Conservation (phyloP, 2,888 invertebrate genomes). For the Orchestes rusci region DNA sequence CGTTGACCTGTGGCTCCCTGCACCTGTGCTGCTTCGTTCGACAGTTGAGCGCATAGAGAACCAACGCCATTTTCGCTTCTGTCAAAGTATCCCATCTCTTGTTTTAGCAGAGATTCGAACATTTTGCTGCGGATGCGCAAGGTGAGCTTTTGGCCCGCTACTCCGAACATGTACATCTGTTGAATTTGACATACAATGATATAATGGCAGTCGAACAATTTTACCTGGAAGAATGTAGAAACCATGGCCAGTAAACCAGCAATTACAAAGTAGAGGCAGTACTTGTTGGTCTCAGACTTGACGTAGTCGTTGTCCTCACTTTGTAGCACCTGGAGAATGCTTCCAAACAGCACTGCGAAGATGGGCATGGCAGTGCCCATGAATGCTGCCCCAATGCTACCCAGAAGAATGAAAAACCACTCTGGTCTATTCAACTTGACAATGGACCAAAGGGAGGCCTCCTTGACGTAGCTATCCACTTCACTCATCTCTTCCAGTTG, state of each 20-base stretch:
- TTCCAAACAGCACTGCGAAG: conserved; percentile 66
- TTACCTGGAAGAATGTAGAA: conserved; percentile 61
- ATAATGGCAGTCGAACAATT: too few relatives aligned
- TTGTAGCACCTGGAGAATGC: conserved; percentile 53
- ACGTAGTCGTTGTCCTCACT: conserved; percentile 47
- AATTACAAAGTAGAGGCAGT: conserved; percentile 58
- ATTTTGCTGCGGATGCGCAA: conserved; percentile 59
- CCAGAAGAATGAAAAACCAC: conserved; percentile 57
- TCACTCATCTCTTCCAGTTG: conserved; percentile 17
- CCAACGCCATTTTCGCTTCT: conserved; percentile 66
- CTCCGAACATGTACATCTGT: conserved; percentile 53
- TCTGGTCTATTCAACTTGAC: conserved; percentile 55
- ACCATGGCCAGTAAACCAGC: conserved; percentile 59
- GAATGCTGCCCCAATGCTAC: conserved; percentile 54
- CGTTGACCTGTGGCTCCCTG: conserved; percentile 73
- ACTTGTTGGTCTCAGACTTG: conserved; percentile 51
- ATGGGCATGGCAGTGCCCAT: conserved; percentile 69
- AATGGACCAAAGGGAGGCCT: conserved; percentile 31
- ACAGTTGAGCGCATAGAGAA: conserved; percentile 64
- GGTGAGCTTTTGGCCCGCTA: conserved; percentile 75
- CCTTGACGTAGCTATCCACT: conserved; percentile 22
- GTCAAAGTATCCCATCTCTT: conserved; percentile 72
- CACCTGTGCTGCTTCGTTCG: conserved; percentile 69
- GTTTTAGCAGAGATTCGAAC: conserved; percentile 61
- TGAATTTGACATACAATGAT: too few relatives aligned